phyloP scores from a whole-genome alignment of 2,113 vertebrate species.

The Plecotus auritus region DNA sequence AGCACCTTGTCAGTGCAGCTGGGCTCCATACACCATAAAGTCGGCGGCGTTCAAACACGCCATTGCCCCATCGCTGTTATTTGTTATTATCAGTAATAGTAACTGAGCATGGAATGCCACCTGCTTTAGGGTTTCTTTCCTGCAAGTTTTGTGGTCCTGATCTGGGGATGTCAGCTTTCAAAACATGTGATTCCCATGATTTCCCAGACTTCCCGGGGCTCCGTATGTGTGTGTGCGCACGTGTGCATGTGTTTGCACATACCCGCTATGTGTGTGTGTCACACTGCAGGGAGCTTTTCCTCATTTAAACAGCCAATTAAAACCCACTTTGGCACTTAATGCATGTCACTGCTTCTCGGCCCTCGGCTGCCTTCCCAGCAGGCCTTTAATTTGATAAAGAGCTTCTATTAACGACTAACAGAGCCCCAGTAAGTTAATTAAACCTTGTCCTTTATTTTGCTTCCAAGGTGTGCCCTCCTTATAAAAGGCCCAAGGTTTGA shows the following conservation, averaged over 20 bases:
- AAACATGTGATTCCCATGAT: constrained; percentile 2
- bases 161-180: not conserved
- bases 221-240: not conserved
- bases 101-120: not conserved
- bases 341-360: constrained; percentile 70
- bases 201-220: not conserved
- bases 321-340: constrained; percentile 79
- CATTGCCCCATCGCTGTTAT: not conserved
- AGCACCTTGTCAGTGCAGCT: not conserved
- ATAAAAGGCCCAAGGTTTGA: constrained; percentile 55
- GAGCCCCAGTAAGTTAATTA: constrained; percentile 82
- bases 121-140: not conserved
- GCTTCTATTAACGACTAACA: constrained; percentile 78
- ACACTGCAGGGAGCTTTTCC: constrained; percentile 73
- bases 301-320: constrained; percentile 85
- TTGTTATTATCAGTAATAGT: constrained; percentile 15
- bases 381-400: constrained; percentile 84
- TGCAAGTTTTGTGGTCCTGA: not conserved
- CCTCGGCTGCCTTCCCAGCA: constrained; percentile 79
- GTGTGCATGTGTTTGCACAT: not conserved
- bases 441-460: constrained; percentile 71
- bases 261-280: constrained; percentile 51
- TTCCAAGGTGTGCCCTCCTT: constrained; percentile 78
- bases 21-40: not conserved
- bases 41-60: not conserved